A percentile compares a stretch with the other conserved stretches of the same genome.
phyloP scores from a whole-genome alignment of 2,113 vertebrate species.

The Hemiscyllium ocellatum region DNA sequence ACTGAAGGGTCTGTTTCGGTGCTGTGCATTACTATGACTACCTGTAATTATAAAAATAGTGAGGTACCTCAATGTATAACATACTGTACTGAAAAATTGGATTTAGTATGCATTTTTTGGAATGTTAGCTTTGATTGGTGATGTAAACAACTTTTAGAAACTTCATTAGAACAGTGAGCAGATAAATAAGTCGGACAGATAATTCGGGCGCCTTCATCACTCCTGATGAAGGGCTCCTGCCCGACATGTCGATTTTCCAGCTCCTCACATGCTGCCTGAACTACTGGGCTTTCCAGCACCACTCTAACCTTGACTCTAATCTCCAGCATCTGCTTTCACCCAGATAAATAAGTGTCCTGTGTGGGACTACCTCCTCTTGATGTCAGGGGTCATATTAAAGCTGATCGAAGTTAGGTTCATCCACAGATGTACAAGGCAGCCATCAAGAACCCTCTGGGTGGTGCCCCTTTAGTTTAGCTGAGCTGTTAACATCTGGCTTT shows the following conservation, averaged over 20 bases:
- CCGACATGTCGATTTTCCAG: too few species aligned
- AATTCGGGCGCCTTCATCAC: too few species aligned
- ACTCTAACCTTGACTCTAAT: too few species aligned
- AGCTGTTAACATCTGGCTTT: neutral
- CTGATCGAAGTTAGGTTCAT: neutral
- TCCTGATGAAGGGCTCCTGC: too few species aligned
- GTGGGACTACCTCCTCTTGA: neutral
- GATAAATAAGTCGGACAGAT: too few species aligned
- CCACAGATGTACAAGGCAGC: neutral
- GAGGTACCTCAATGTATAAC: neutral
- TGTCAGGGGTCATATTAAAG: neutral
- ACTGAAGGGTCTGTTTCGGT: too few species aligned
- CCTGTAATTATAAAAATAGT: neutral
- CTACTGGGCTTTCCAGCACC: too few species aligned
- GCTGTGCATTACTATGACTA: neutral
- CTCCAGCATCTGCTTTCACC: too few species aligned
- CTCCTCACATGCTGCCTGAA: too few species aligned
- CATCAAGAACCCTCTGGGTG: neutral
- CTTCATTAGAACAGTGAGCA: too few species aligned
- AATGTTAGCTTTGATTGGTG: neutral
- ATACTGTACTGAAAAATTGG: neutral
- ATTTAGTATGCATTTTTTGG: neutral
- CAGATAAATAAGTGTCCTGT: too few species aligned
- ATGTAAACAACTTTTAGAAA: neutral
- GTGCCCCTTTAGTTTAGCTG: neutral